These are phyloP conservation scores for Colinus virginianus DNA, from an alignment of 2,113 vertebrate genomes.

Conservation along the genomic window DNA sequence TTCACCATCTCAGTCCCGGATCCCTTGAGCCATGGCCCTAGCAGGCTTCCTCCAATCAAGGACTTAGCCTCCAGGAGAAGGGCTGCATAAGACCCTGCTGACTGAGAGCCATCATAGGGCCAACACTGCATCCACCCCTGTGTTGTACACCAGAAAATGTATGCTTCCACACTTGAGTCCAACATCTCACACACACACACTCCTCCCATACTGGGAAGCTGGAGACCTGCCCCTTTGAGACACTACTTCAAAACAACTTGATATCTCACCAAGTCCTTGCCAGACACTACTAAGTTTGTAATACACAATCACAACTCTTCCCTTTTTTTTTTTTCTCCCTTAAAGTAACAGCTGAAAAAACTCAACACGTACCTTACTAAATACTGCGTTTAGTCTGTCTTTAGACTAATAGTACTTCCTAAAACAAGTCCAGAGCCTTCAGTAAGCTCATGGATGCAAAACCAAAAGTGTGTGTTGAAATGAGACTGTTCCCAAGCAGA, in stretches of 20 bases:
- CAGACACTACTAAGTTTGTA: background rate
- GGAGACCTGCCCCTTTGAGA: background rate
- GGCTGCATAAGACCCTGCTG: background rate
- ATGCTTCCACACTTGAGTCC: background rate
- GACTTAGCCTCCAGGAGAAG: background rate
- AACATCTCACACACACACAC: background rate
- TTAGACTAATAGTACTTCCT: background rate
- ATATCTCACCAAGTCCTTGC: background rate
- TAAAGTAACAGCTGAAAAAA: background rate
- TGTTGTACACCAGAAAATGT: background rate
- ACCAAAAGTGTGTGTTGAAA: background rate
- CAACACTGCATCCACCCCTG: rapidly evolving
- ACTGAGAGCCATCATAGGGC: background rate
- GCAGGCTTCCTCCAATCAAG: background rate
- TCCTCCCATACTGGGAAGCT: rapidly evolving
- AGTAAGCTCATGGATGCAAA: background rate
- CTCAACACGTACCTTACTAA: background rate
- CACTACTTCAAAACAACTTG: background rate
- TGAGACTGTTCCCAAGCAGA: background rate
- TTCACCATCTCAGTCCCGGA: background rate
- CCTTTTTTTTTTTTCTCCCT: background rate
- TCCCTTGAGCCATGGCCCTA: rapidly evolving
- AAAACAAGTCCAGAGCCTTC: background rate
- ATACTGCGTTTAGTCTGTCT: background rate
- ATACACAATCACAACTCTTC: background rate